These are phyloP conservation scores for Siniperca knerii DNA, from an alignment of 2,113 vertebrate genomes.

Conservation along the genomic window DNA sequence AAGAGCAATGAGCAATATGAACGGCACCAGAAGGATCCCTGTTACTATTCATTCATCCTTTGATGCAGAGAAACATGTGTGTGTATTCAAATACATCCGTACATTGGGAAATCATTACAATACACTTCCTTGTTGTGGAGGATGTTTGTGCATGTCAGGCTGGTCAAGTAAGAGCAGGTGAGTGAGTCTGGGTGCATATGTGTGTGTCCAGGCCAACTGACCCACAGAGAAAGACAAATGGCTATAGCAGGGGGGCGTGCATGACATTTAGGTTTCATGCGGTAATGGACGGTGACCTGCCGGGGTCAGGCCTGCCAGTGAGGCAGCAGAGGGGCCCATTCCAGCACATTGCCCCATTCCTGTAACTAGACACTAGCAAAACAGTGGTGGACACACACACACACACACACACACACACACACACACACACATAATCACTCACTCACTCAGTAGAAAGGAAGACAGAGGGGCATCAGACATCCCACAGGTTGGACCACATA, in stretches of 20 bases:
- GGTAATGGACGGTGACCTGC: constrained; percentile 81
- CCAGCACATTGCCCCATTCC: constrained; percentile 66
- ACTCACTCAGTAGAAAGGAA: constrained; percentile 63
- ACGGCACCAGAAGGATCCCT: background rate
- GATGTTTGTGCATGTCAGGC: constrained; percentile 9
- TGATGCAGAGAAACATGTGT: background rate
- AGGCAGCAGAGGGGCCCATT: constrained; percentile 71
- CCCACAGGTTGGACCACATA: constrained; percentile 73
- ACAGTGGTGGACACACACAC: constrained; percentile 55
- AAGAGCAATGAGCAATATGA: background rate
- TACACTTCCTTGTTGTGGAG: background rate
- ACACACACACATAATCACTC: constrained; percentile 54
- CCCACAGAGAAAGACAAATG: constrained; percentile 80
- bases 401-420: constrained; percentile 41
- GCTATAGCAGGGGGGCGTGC: constrained; percentile 69
- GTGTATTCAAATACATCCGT: background rate
- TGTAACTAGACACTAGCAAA: constrained; percentile 80
- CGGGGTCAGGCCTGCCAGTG: constrained; percentile 76
- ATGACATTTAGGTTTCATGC: constrained; percentile 80
- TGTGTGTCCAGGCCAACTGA: constrained; percentile 46
- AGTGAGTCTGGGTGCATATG: constrained; percentile 30
- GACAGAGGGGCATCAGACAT: constrained; percentile 62
- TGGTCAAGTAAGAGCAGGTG: constrained; percentile 53
- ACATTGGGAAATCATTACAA: too few species aligned
- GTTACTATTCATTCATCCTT: background rate